Evolutionary conservation across 2,888 invertebrate species (phyloP).

Genomic region (Parnassius glacialis): DNA sequence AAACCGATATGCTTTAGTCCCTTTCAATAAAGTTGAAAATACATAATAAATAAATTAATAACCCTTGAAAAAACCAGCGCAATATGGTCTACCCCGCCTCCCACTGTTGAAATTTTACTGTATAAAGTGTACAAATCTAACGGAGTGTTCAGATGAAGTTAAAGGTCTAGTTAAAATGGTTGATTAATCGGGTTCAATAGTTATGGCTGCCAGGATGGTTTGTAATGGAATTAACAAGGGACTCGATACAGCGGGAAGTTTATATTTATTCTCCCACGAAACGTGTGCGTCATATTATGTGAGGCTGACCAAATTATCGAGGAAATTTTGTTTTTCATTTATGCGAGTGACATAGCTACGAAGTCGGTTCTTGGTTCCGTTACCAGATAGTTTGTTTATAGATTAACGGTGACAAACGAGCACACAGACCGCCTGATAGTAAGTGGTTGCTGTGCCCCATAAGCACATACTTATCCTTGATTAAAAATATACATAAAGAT

Average conservation of each 20-base stretch:
- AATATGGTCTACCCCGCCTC: not conserved
- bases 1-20: slow-evolving; percentile 20
- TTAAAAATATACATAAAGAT: too few relatives aligned
- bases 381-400: too few relatives aligned
- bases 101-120: not conserved
- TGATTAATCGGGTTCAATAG: slow-evolving; percentile 4
- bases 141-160: not conserved
- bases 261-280: slow-evolving; percentile 14
- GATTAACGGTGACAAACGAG: too few relatives aligned
- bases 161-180: slow-evolving; percentile 6
- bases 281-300: not conserved
- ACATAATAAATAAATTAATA: not conserved
- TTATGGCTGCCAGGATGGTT: slow-evolving; percentile 6
- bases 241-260: slow-evolving; percentile 2
- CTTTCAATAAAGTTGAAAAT: slow-evolving; percentile 12
- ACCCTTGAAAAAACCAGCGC: not conserved
- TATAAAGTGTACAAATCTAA: not conserved
- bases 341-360: not conserved
- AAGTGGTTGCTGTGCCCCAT: too few relatives aligned
- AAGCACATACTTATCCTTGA: too few relatives aligned
- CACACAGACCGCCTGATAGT: too few relatives aligned
- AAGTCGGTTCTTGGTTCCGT: too few relatives aligned
- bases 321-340: not conserved
- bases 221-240: slow-evolving; percentile 7
- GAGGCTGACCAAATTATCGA: not conserved